These are phyloP conservation scores for Coregonus clupeaformis DNA, from an alignment of 2,113 vertebrate species.

Conservation along the genomic window DNA sequence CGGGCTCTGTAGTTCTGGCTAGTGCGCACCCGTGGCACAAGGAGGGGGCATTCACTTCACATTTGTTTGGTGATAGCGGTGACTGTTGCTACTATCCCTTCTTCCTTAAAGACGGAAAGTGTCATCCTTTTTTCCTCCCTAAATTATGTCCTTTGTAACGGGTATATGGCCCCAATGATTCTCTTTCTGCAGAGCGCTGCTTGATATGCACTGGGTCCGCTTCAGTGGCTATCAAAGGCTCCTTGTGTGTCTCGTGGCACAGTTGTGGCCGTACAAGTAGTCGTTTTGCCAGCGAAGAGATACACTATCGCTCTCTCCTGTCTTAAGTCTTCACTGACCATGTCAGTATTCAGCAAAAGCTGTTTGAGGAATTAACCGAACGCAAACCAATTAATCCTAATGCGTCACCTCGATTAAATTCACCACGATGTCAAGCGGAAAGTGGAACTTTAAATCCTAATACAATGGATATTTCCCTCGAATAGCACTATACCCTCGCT, in stretches of 20 bases:
- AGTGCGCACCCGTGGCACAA: constrained; percentile 54
- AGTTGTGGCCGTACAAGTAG: constrained; percentile 70
- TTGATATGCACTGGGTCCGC: constrained; percentile 75
- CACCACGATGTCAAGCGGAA: constrained; percentile 2
- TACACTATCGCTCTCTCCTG: constrained; percentile 38
- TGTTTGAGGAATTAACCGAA: background rate
- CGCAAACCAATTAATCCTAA: background rate
- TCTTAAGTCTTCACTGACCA: background rate
- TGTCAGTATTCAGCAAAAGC: background rate
- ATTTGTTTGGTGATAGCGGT: constrained; percentile 47
- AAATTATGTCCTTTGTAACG: constrained; percentile 34
- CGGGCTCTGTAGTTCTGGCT: constrained; percentile 60
- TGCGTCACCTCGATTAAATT: background rate
- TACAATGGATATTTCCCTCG: background rate
- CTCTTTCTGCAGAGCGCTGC: constrained; percentile 54
- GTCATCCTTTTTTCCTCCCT: constrained; percentile 35
- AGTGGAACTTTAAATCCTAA: constrained; percentile 19
- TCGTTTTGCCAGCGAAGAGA: constrained; percentile 64
- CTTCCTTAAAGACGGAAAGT: constrained; percentile 42
- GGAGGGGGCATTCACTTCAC: constrained; percentile 36
- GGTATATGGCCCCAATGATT: constrained; percentile 32
- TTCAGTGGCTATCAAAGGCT: constrained; percentile 70
- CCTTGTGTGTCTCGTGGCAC: constrained; percentile 64
- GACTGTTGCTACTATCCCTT: constrained; percentile 40
- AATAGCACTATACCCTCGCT: background rate